Conservation (phyloP, 1,140 invertebrate genomes). For the Cheumatopsyche charites region DNA sequence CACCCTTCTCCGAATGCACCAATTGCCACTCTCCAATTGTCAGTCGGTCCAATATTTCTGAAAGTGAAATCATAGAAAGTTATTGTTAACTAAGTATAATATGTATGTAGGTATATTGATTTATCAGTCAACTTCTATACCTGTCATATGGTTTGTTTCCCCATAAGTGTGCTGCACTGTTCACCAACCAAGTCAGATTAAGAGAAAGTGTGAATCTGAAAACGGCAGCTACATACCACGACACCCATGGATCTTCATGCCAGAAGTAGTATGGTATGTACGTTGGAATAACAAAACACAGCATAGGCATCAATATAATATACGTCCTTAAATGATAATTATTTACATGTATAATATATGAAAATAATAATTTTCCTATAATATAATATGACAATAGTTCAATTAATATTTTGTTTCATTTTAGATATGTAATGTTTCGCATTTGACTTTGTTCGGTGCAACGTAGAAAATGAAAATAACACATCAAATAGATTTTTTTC, state of each 20-base stretch:
- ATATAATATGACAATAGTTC: neutral
- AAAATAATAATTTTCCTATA: slow-evolving; percentile 7
- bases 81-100: neutral
- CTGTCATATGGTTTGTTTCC: slow-evolving; percentile 71
- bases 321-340: slow-evolving; percentile 59
- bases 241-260: slow-evolving; percentile 35
- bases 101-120: neutral
- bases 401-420: too few species aligned
- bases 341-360: neutral
- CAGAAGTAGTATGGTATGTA: slow-evolving; percentile 62
- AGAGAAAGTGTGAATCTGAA: slow-evolving; percentile 68
- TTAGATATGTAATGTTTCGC: too few species aligned
- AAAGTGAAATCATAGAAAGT: slow-evolving; percentile 1
- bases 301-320: slow-evolving; percentile 67
- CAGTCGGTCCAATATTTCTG: slow-evolving; percentile 37
- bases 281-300: slow-evolving; percentile 76
- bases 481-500: too few species aligned
- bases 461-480: too few species aligned
- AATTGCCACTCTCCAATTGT: slow-evolving; percentile 41
- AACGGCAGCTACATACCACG: slow-evolving; percentile 52
- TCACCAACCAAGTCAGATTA: slow-evolving; percentile 77
- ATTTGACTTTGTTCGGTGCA: too few species aligned
- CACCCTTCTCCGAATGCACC: slow-evolving; percentile 66
- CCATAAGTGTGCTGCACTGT: slow-evolving; percentile 71
- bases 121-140: slow-evolving; percentile 54